These are phyloP conservation scores for Albula glossodonta DNA, from an alignment of 2,113 vertebrate genomes.

Conservation along the genomic window DNA sequence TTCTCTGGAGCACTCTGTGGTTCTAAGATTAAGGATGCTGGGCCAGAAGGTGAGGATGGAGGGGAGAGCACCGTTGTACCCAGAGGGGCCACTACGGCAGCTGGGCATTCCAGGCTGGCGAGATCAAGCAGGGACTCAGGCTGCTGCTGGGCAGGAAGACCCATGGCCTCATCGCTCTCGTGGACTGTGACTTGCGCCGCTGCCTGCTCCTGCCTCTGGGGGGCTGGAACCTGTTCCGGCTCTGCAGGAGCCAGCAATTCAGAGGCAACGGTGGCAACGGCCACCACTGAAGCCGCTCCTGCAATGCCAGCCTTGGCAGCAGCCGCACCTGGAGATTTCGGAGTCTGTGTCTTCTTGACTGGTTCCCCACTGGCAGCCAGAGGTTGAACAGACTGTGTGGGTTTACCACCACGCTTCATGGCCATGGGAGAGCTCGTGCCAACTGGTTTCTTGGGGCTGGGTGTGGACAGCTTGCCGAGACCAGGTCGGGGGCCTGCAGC, in stretches of 20 bases:
- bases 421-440: constrained; percentile 71
- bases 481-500: constrained; percentile 46
- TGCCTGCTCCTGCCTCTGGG: not conserved
- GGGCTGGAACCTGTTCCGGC: constrained; percentile 18
- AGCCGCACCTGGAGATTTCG: not conserved
- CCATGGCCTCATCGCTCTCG: constrained; percentile 24
- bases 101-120: constrained; percentile 45
- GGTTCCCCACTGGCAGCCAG: constrained; percentile 47
- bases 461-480: constrained; percentile 49
- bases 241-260: constrained; percentile 45
- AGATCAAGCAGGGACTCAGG: constrained; percentile 47
- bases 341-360: not conserved
- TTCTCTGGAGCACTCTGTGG: constrained; percentile 38
- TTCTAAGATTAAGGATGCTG: constrained; percentile 48
- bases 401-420: constrained; percentile 67
- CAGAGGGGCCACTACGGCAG: constrained; percentile 49
- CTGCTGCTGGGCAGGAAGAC: constrained; percentile 31
- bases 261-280: not conserved
- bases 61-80: constrained; percentile 70
- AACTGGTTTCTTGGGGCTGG: constrained; percentile 69
- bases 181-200: not conserved
- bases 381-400: constrained; percentile 58
- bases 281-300: not conserved
- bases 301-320: not conserved
- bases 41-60: constrained; percentile 62